These are phyloP conservation scores for Periphyllus acericola DNA, from an alignment of 2,888 invertebrate species.

Conservation along the genomic window DNA sequence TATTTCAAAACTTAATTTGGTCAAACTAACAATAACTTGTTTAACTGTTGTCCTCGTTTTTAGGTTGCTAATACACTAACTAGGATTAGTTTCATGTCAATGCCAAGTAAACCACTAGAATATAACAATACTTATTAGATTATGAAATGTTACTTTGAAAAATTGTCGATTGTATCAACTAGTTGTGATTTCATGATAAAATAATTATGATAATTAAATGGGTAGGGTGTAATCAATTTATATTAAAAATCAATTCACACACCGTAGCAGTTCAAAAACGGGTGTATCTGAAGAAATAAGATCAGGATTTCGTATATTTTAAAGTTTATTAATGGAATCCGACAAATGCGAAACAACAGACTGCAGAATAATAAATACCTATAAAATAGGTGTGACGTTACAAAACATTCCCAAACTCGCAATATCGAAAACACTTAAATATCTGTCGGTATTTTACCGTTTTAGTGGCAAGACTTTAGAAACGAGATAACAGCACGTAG, in stretches of 20 bases:
- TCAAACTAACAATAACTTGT: background rate
- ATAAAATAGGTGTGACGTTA: no score
- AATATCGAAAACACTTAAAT: no score
- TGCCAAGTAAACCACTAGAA: background rate
- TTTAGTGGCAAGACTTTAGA: no score
- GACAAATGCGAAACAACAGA: no score
- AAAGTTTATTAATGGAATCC: no score
- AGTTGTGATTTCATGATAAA: background rate
- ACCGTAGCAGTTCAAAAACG: no score
- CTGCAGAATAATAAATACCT: no score
- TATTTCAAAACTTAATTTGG: background rate
- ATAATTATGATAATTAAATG: background rate
- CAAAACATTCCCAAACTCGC: no score
- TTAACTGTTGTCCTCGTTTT: background rate
- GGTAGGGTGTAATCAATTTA: background rate
- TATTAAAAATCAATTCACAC: background rate
- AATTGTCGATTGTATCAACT: background rate
- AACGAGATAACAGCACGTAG: no score
- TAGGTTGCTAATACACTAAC: background rate
- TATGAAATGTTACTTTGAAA: background rate
- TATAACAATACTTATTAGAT: background rate
- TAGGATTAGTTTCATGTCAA: conserved; percentile 14
- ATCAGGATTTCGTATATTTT: no score
- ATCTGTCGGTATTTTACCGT: no score
- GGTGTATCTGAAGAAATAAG: no score